Evolutionary conservation across 2,113 vertebrate genomes (phyloP).

Genomic region (Apaloderma vittatum): DNA sequence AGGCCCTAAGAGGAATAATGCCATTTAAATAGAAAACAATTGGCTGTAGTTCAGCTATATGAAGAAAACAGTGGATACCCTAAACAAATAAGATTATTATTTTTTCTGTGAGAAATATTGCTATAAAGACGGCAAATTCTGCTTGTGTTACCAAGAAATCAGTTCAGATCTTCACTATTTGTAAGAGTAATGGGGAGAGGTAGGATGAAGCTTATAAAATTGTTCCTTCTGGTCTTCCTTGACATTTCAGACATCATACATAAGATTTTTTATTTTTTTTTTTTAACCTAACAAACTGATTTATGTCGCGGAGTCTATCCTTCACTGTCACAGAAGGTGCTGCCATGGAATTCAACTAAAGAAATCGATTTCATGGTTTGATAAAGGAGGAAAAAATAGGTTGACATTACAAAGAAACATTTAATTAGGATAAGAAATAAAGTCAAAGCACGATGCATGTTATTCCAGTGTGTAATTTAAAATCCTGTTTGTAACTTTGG

Average conservation of each 20-base stretch:
- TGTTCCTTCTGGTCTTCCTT: neutral
- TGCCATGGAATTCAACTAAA: conserved; percentile 10
- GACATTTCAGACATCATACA: neutral
- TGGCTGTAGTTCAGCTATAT: neutral
- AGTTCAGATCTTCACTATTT: neutral
- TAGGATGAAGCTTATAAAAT: neutral
- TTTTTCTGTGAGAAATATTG: neutral
- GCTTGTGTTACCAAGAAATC: neutral
- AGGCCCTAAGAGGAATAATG: neutral
- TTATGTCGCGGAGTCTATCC: neutral
- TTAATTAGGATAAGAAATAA: conserved; percentile 30
- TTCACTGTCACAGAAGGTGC: conserved; percentile 13
- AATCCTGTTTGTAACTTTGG: neutral
- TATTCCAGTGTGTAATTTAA: neutral
- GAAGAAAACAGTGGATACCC: neutral
- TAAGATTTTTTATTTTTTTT: neutral
- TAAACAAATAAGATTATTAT: neutral
- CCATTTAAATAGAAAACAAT: neutral
- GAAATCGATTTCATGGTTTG: conserved; percentile 27
- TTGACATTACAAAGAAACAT: conserved; percentile 19
- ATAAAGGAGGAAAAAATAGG: conserved; percentile 40
- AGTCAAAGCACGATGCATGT: neutral
- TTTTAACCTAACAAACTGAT: neutral
- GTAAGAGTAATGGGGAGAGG: neutral
- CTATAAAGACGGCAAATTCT: neutral